Base-by-base conservation (phyloP, 1,140 invertebrate genomes). In the Drosophila funebris region DNA sequence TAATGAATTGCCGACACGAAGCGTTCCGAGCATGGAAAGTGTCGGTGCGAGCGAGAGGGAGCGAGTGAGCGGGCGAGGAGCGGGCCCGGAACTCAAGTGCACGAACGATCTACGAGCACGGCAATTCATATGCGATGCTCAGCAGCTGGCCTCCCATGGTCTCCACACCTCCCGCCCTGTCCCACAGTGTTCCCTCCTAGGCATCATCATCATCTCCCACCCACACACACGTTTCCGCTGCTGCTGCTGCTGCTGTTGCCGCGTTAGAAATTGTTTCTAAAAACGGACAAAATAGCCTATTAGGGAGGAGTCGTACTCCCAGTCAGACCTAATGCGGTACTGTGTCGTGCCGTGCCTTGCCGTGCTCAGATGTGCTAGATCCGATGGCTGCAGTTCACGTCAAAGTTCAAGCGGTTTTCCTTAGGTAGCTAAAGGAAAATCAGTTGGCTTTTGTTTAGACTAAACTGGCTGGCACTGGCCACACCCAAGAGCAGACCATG, bases 241-340 rank as follows among this genome's bases (percentile, higher is more conserved):
- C n/a, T n/a, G n/a, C n/a, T n/a, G n/a, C n/a, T n/a, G n/a, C 73
- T 64, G 69, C 46, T 66, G 63, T 36, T 29, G 52, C 36, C 18
- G 48, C 43, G 63, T 79, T 76, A 88, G 71, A 82, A 78, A 82
- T 73, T 70, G 78, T 85, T 77, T 88, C 83, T 88, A 87, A 88
- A 85, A 82, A 70, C 83, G 83, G 83, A 87, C 62, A 76, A 84
- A 83, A 83, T 76, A 67, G 70, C 74, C 73, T 73, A 69, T 76
- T 76, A 68, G 78, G 66, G 73, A 66, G 74, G 66, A 69, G 57
- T 43, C 54, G 9, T 8, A 46, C 52, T 22, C 36, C n/a, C 24
- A 41, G 16, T 36, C 36, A 37, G 11, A 31, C 41, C 18, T 43
- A 11, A 9, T 14, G 31, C 31, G 24, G 16, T 11, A 27, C 22